Evolutionary conservation across 1,140 invertebrate genomes (phyloP).

Genomic region (Drosophila parvula): DNA sequence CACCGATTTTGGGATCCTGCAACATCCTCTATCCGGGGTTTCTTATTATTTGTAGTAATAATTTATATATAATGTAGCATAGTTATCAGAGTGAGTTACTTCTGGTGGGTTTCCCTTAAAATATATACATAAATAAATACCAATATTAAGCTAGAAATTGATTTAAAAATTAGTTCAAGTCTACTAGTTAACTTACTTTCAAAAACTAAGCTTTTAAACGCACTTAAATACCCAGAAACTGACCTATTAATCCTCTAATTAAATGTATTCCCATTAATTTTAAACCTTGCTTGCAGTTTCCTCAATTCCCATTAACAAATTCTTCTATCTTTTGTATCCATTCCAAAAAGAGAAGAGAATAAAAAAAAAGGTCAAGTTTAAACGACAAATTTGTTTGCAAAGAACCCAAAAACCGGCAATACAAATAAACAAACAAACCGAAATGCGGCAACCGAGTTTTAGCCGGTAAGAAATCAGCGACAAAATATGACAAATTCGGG

Average conservation of each 20-base stretch:
- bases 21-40: conserved; percentile 8
- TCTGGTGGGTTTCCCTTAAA: no score
- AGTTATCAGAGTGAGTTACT: neutral
- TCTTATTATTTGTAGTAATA: neutral
- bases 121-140: neutral
- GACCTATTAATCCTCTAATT: neutral
- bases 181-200: no score
- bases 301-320: conserved; percentile 1
- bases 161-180: neutral
- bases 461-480: conserved; percentile 53
- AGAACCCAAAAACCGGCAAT: conserved; percentile 24
- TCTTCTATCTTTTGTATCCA: neutral
- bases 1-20: conserved; percentile 3
- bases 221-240: neutral
- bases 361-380: conserved; percentile 57
- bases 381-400: conserved; percentile 53
- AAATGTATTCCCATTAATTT: neutral
- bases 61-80: neutral
- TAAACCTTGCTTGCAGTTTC: neutral
- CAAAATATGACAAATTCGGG: conserved; percentile 62
- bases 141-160: neutral
- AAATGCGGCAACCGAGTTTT: conserved; percentile 39
- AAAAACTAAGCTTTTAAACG: neutral
- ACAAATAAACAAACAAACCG: conserved; percentile 42
- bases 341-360: neutral